Percentiles rank a stretch among this genome's conserved stretches.
phyloP scores from a whole-genome alignment of 2,888 invertebrate species.

The Margaritifera margaritifera region DNA sequence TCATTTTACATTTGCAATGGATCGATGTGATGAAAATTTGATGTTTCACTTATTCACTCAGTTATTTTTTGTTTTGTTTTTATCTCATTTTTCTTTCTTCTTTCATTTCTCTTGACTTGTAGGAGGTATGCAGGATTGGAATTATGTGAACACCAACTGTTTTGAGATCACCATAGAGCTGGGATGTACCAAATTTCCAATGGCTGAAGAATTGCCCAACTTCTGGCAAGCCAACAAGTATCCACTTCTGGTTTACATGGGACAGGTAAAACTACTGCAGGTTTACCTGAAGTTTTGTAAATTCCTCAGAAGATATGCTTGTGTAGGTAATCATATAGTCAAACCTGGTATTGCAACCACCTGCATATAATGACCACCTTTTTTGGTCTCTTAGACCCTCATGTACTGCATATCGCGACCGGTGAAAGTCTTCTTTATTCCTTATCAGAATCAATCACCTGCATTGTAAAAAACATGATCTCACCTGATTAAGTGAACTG shows the following conservation, averaged over 20 bases:
- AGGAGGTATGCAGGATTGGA: conserved; percentile 99
- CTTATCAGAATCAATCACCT: too few relatives aligned
- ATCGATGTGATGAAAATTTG: too few relatives aligned
- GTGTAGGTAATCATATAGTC: too few relatives aligned
- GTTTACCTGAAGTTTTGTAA: too few relatives aligned
- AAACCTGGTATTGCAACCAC: not conserved
- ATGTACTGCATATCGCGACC: too few relatives aligned
- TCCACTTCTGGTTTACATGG: conserved; percentile 87
- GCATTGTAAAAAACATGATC: too few relatives aligned
- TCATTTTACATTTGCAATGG: too few relatives aligned
- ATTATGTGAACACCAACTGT: conserved; percentile 91
- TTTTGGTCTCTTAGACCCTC: too few relatives aligned
- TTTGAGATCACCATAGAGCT: conserved; percentile 96
- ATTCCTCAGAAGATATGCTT: too few relatives aligned
- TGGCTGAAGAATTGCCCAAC: conserved; percentile 79
- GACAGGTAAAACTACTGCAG: conserved; percentile 79
- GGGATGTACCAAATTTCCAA: conserved; percentile 94
- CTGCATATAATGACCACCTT: too few relatives aligned
- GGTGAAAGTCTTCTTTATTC: too few relatives aligned
- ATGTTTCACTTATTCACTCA: not conserved
- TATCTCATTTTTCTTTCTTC: not conserved
- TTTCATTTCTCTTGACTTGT: conserved; percentile 2
- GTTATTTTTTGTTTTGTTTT: not conserved
- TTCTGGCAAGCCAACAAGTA: conserved; percentile 94
- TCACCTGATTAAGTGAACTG: too few relatives aligned